Evolutionary conservation across 2,797 vertebrate genomes (phyloP).

Genomic region (Lepus townsendii): DNA sequence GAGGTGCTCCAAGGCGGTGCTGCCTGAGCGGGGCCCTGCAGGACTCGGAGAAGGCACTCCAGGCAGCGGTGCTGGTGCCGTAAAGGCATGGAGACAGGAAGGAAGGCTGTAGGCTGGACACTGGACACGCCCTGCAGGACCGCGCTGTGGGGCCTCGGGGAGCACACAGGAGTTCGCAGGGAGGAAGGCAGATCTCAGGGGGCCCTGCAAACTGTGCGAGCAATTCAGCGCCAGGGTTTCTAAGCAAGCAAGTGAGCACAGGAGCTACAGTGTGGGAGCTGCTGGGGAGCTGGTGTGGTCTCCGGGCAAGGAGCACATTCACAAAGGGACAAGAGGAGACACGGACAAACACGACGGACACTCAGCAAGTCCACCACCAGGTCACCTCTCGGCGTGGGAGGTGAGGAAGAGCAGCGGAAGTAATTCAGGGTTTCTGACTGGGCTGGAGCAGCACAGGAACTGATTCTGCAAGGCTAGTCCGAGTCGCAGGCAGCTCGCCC

Average conservation of each 20-base stretch:
- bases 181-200: neutral
- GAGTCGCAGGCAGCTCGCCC: neutral
- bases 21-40: neutral
- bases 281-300: neutral
- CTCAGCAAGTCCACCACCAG: neutral
- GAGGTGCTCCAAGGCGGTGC: neutral
- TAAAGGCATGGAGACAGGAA: neutral
- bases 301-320: neutral
- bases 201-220: neutral
- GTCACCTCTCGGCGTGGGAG: neutral
- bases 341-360: neutral
- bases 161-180: neutral
- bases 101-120: neutral
- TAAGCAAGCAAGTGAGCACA: neutral
- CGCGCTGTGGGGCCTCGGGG: neutral
- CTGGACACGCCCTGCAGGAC: neutral
- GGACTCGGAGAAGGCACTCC: neutral
- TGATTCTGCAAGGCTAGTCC: neutral
- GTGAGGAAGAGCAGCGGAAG: neutral
- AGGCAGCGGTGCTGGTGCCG: neutral
- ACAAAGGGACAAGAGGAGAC: neutral
- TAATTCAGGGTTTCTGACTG: neutral
- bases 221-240: neutral
- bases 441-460: neutral
- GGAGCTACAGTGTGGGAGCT: neutral